These are phyloP conservation scores for Lagorchestes hirsutus DNA, from an alignment of 2,797 vertebrate genomes.

Conservation along the genomic window DNA sequence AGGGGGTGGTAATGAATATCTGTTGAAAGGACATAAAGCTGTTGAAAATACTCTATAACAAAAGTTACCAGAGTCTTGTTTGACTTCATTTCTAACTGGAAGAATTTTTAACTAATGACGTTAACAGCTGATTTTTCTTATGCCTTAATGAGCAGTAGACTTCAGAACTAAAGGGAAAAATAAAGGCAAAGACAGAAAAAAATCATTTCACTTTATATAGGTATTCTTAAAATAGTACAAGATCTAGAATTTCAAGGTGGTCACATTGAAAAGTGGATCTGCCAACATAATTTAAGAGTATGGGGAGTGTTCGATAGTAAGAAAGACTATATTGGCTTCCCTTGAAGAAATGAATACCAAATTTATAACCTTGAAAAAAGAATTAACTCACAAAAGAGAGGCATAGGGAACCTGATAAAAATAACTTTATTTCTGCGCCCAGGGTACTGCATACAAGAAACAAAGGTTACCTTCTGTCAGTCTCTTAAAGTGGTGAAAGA, in stretches of 20 bases:
- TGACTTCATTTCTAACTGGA: constrained; percentile 11
- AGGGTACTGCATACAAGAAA: constrained; percentile 59
- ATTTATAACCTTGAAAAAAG: background rate
- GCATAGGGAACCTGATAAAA: constrained; percentile 42
- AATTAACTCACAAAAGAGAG: constrained; percentile 36
- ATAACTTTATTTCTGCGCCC: background rate
- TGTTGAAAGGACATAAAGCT: background rate
- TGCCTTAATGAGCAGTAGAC: constrained; percentile 12
- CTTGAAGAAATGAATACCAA: background rate
- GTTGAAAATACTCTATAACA: background rate
- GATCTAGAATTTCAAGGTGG: constrained; percentile 33
- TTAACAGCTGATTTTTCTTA: background rate
- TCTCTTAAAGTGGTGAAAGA: background rate
- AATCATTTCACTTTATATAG: background rate
- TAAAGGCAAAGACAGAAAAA: background rate
- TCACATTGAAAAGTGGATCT: constrained; percentile 28
- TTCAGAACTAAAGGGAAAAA: constrained; percentile 22
- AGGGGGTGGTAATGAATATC: background rate
- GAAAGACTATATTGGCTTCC: constrained; percentile 38
- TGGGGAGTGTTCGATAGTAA: constrained; percentile 28
- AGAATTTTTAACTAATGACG: constrained; percentile 33
- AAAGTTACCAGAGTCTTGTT: constrained; percentile 36
- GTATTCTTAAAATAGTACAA: background rate
- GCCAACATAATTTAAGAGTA: constrained; percentile 14
- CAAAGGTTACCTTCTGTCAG: constrained; percentile 46